phyloP scores from a whole-genome alignment of 1,140 invertebrate species.

The Heliothis subflexa region DNA sequence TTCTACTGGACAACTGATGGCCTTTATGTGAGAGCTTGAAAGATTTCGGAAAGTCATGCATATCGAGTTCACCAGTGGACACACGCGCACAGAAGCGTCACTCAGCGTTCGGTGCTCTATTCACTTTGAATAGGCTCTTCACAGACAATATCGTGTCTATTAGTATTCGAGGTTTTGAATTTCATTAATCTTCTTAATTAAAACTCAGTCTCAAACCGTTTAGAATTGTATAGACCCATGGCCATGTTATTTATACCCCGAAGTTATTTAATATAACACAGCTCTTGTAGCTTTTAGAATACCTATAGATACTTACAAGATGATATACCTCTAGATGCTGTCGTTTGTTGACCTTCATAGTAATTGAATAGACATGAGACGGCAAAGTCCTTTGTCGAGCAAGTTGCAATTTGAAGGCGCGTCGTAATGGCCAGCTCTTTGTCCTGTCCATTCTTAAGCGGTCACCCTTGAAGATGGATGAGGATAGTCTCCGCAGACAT shows the following conservation, averaged over 20 bases:
- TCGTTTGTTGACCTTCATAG: constrained; percentile 64
- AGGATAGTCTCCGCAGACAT: constrained; percentile 7
- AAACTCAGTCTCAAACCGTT: constrained; percentile 12
- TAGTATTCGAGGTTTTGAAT: constrained; percentile 3
- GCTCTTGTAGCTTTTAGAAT: constrained; percentile 1
- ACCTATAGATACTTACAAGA: background rate
- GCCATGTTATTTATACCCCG: background rate
- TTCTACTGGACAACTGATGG: constrained; percentile 47
- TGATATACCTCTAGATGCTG: constrained; percentile 15
- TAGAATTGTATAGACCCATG: background rate
- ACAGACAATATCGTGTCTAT: constrained; percentile 28
- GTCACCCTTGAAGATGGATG: constrained; percentile 55
- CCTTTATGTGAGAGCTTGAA: constrained; percentile 39
- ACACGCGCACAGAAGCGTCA: constrained; percentile 11
- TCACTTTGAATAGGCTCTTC: constrained; percentile 18
- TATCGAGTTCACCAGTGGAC: background rate
- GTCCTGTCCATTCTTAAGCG: constrained; percentile 57
- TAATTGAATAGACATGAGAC: constrained; percentile 75
- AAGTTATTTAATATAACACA: background rate
- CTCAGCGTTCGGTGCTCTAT: background rate
- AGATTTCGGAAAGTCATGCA: constrained; percentile 37
- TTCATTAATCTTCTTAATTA: constrained; percentile 40
- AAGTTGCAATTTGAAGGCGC: constrained; percentile 66
- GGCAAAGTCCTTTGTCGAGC: constrained; percentile 65
- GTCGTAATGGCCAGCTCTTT: constrained; percentile 59